phyloP scores from a whole-genome alignment of 2,797 vertebrate species.

The Sebastes oblongus region DNA sequence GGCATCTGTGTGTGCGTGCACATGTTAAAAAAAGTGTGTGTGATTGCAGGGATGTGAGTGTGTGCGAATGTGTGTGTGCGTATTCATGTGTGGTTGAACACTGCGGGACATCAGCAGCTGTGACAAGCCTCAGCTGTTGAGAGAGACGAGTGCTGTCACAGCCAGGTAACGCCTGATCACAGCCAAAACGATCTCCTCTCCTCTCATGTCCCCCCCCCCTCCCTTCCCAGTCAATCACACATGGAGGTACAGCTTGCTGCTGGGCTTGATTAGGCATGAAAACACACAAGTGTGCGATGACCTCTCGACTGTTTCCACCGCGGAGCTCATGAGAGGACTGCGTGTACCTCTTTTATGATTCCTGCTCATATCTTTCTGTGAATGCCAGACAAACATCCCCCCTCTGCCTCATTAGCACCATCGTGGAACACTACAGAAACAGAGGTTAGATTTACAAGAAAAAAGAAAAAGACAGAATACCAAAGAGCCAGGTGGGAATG shows the following conservation, averaged over 20 bases:
- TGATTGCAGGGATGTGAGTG: slow-evolving; percentile 6
- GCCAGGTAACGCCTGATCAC: slow-evolving; percentile 75
- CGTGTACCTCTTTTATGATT: slow-evolving; percentile 21
- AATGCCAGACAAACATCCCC: slow-evolving; percentile 33
- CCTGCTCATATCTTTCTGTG: slow-evolving; percentile 15
- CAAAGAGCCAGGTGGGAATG: slow-evolving; percentile 67
- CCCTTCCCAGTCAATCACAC: slow-evolving; percentile 57
- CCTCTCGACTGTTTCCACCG: slow-evolving; percentile 50
- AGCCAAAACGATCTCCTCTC: slow-evolving; percentile 61
- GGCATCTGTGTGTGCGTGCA: slow-evolving; percentile 39
- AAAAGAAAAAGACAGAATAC: slow-evolving; percentile 32
- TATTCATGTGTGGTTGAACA: slow-evolving; percentile 64
- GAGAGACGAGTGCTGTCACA: slow-evolving; percentile 73
- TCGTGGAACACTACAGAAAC: slow-evolving; percentile 40
- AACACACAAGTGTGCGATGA: slow-evolving; percentile 61
- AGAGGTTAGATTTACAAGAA: slow-evolving; percentile 20
- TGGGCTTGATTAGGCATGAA: slow-evolving; percentile 74
- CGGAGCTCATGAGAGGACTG: slow-evolving; percentile 9
- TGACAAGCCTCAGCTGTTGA: slow-evolving; percentile 79
- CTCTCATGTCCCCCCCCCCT: slow-evolving; percentile 37
- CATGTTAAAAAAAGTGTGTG: slow-evolving; percentile 5
- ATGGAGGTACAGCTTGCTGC: slow-evolving; percentile 54
- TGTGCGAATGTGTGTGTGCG: slow-evolving; percentile 11
- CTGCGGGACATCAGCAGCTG: slow-evolving; percentile 71
- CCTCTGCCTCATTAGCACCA: slow-evolving; percentile 52